Evolutionary conservation across 1,140 invertebrate species (phyloP).

Genomic region (Calephelis nemesis): DNA sequence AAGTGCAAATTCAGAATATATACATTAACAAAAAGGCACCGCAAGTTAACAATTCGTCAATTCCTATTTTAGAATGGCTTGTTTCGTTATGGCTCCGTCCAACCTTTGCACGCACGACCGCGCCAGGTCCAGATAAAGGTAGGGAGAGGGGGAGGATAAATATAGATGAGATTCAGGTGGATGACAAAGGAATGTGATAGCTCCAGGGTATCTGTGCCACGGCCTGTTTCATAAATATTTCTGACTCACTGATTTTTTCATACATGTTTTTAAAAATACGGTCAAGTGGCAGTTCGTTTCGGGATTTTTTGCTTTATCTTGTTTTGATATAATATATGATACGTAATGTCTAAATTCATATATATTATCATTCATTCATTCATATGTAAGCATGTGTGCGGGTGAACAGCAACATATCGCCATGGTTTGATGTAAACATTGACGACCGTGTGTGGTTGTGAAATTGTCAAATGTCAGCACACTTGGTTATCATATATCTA

Average conservation of each 20-base stretch:
- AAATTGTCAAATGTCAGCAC: too few species aligned
- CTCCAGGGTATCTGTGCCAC: constrained; percentile 8
- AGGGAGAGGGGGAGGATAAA: constrained; percentile 36
- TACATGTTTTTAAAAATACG: constrained; percentile 8
- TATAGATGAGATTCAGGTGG: constrained; percentile 45
- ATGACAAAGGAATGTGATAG: constrained; percentile 21
- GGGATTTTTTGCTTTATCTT: not conserved
- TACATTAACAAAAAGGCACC: not conserved
- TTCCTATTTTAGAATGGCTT: constrained; percentile 46
- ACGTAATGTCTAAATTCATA: too few species aligned
- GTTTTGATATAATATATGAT: not conserved
- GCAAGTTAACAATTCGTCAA: constrained; percentile 23
- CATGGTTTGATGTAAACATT: too few species aligned
- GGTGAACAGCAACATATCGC: too few species aligned
- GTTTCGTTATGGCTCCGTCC: constrained; percentile 29
- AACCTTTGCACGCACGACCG: constrained; percentile 55
- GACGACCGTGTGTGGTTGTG: too few species aligned
- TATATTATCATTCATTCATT: too few species aligned
- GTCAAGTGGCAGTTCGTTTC: constrained; percentile 4
- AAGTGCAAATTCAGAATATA: not conserved
- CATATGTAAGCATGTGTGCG: too few species aligned
- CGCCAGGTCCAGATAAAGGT: constrained; percentile 36
- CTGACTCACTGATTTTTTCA: constrained; percentile 8
- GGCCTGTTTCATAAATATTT: constrained; percentile 13
- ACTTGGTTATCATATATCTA: too few species aligned